Evolutionary conservation across 2,113 vertebrate genomes (phyloP).

Genomic region (Caretta caretta): DNA sequence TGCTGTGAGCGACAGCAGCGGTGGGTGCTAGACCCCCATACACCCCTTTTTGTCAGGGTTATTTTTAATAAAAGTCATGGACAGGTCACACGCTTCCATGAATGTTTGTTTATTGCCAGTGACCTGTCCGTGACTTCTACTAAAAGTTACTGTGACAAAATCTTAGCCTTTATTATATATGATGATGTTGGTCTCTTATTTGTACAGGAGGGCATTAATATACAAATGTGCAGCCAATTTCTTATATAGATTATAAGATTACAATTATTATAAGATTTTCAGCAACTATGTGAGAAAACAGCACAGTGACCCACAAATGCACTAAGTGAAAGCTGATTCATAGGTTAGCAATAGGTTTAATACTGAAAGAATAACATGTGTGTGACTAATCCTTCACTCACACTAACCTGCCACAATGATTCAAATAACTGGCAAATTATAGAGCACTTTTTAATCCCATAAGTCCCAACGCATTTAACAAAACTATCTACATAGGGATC

Average conservation of each 20-base stretch:
- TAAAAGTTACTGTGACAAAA: too few relatives aligned
- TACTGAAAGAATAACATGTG: background rate
- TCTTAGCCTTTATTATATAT: background rate
- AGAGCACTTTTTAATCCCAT: background rate
- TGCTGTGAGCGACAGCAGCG: too few relatives aligned
- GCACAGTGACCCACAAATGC: background rate
- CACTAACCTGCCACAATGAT: background rate
- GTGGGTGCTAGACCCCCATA: too few relatives aligned
- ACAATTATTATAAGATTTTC: background rate
- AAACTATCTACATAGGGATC: background rate
- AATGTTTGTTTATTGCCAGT: too few relatives aligned
- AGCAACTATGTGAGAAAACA: background rate
- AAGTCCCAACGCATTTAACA: background rate
- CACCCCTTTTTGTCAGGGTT: too few relatives aligned
- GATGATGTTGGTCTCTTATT: background rate
- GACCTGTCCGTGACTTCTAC: too few relatives aligned
- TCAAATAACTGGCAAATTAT: background rate
- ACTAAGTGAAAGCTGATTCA: background rate
- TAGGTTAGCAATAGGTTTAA: background rate
- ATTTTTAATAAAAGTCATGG: too few relatives aligned
- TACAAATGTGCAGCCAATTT: background rate
- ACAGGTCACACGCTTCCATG: too few relatives aligned
- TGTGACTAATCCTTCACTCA: background rate
- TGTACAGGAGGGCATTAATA: background rate
- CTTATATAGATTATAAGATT: too few relatives aligned